Conservation (phyloP, 2,113 vertebrate species). For the Colius striatus region DNA sequence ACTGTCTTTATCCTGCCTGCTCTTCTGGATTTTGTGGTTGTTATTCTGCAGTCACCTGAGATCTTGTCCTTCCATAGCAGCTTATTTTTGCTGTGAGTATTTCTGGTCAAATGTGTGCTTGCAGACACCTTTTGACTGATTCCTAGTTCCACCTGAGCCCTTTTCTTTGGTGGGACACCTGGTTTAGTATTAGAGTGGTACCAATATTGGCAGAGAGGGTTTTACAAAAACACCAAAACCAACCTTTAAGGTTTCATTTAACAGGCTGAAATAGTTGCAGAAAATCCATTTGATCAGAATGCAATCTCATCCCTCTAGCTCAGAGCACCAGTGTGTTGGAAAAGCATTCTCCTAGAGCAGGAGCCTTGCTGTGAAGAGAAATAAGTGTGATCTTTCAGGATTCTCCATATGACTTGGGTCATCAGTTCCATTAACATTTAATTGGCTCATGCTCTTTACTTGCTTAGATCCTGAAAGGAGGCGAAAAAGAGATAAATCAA, state of each 20-base stretch:
- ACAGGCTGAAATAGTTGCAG: not conserved
- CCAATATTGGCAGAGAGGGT: not conserved
- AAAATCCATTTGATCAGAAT: not conserved
- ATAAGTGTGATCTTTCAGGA: not conserved
- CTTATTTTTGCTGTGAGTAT: not conserved
- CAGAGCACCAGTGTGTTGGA: not conserved
- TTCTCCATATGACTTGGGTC: not conserved
- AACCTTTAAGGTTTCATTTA: not conserved
- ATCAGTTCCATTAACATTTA: constrained; percentile 33
- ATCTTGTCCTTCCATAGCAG: not conserved
- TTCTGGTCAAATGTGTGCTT: not conserved
- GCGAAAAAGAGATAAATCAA: not conserved
- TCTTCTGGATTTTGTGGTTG: not conserved
- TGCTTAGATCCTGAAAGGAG: not conserved
- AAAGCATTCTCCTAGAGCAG: not conserved
- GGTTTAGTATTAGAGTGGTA: not conserved
- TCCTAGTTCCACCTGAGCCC: not conserved
- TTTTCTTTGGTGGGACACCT: not conserved
- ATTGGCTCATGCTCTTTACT: not conserved
- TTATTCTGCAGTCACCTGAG: not conserved
- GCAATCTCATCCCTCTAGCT: not conserved
- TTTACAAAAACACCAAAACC: not conserved
- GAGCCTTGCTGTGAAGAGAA: not conserved
- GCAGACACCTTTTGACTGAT: not conserved
- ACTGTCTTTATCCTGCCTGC: not conserved